These are phyloP conservation scores for Sarotherodon lohbergeri DNA, from an alignment of 2,113 vertebrate species.

Conservation along the genomic window DNA sequence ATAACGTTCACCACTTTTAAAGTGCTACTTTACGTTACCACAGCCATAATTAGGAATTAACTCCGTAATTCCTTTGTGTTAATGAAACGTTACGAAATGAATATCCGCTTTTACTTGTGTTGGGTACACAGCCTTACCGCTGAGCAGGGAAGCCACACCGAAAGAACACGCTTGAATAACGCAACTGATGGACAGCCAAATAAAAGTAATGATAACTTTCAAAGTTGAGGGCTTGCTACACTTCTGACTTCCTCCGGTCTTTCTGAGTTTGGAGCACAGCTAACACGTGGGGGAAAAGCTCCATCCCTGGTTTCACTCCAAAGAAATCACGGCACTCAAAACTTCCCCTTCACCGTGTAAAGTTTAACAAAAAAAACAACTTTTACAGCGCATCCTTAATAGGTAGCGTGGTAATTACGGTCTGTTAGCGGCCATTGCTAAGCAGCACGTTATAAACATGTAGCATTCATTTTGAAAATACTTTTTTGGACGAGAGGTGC, in stretches of 20 bases:
- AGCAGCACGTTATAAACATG: not conserved
- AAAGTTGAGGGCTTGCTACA: not conserved
- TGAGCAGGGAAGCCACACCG: not conserved
- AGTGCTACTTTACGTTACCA: not conserved
- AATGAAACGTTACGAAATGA: not conserved
- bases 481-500: not conserved
- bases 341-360: constrained; percentile 10
- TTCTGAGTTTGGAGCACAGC: constrained; percentile 15
- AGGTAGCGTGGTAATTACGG: not conserved
- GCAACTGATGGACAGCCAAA: not conserved
- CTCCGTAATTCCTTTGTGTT: not conserved
- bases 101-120: not conserved
- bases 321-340: constrained; percentile 67
- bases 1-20: not conserved
- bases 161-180: not conserved
- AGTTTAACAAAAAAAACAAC: not conserved
- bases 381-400: not conserved
- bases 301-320: constrained; percentile 32
- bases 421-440: not conserved
- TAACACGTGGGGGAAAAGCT: constrained; percentile 63
- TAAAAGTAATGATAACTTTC: not conserved
- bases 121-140: not conserved
- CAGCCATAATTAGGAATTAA: not conserved
- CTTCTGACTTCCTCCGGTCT: not conserved
- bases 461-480: not conserved